phyloP scores from a whole-genome alignment of 2,888 invertebrate genomes.

The Polydrusus tereticollis region DNA sequence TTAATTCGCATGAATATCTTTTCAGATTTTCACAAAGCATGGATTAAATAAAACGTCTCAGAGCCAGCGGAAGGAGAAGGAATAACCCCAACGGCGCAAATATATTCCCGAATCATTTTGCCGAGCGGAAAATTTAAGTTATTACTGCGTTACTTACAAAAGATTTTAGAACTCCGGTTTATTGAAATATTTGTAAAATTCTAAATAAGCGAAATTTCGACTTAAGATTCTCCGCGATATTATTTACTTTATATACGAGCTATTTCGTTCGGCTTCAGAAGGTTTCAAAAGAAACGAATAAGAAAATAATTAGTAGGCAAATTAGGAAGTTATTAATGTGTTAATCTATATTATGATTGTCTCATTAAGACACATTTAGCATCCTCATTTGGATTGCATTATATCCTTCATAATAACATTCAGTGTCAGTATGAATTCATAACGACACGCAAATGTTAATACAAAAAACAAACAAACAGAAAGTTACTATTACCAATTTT shows the following conservation, averaged over 20 bases:
- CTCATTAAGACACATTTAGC: no score
- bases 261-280: neutral
- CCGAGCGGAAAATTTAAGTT: slow-evolving; percentile 53
- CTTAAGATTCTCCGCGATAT: no score
- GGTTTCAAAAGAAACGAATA: neutral
- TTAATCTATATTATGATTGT: no score
- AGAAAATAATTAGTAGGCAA: neutral
- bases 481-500: no score
- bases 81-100: slow-evolving; percentile 40
- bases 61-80: slow-evolving; percentile 20
- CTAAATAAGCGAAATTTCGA: slow-evolving; percentile 40
- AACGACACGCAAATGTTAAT: no score
- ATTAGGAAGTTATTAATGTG: no score
- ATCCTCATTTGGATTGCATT: no score
- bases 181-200: slow-evolving; percentile 22
- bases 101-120: slow-evolving; percentile 48
- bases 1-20: slow-evolving; percentile 51
- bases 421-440: no score
- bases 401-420: no score
- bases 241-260: neutral
- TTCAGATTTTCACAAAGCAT: slow-evolving; percentile 45
- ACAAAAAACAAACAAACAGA: no score
- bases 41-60: slow-evolving; percentile 49
- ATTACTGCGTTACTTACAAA: slow-evolving; percentile 52
- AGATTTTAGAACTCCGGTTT: slow-evolving; percentile 30